Base-by-base conservation (phyloP, 2,888 invertebrate species). In the Synanthedon tipuliformis region DNA sequence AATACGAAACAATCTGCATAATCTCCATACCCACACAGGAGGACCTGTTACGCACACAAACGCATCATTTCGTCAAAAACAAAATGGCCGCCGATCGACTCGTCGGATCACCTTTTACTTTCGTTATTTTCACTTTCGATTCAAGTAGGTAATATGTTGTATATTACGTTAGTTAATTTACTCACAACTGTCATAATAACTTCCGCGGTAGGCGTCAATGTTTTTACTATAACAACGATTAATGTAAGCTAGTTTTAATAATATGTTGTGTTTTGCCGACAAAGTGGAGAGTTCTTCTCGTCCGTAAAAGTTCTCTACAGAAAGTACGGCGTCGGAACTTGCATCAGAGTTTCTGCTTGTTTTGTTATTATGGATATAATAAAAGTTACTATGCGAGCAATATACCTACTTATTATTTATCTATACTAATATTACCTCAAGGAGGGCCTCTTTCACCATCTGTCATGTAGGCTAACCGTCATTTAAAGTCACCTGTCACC, bases 51-150 rank as follows among this genome's bases (percentile, higher is more conserved):
- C 56, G 61, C 57, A 63, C 64, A 63, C 64, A 61, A 57, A 57
- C 65, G 61, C 70, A 71, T 71, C 69, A 68, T 65, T 59, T 59
- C 66, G 71, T 65, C 66, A 71, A 76, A 65, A 78, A 65, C 66
- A 71, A 76, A 65, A 78, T 73, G 71, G 73, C 71, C 61, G 67
- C 66, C 57, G 58, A 65, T 67, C 63, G 64, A 63, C 65, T 66
- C 64, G 65, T 61, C 62, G 61, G 68, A 71, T 66, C 65, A 60
- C 78, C 74, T 75, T 69, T 80, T 78, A 80, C 81, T 81, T 81
- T 81, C 80, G 67, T 70, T 76, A 73, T 70, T 80, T 80, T 80
- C 80, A 80, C 86, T 86, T 86, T 86, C 85, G 68, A 77, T 73
- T 58, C 65, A 65, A 73, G 73, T 34, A 34, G 34, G 34, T 71